Percentiles rank a stretch among this genome's conserved stretches.
Evolutionary conservation across 1,140 invertebrate species (phyloP).

Genomic region (Propsilocerus akamusi): DNA sequence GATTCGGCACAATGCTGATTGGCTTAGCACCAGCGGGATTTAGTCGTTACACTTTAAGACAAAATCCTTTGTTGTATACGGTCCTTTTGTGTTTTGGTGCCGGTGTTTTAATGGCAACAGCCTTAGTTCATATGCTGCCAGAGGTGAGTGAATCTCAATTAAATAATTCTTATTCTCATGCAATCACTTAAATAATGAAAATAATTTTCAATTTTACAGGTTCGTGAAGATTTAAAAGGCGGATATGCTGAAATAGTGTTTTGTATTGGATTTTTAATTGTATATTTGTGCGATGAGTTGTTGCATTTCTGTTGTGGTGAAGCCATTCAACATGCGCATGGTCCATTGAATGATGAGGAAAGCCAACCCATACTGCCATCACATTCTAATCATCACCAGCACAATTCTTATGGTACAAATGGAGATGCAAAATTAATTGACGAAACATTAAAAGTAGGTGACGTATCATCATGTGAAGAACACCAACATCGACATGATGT

Average conservation of each 20-base stretch:
- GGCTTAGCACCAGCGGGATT: slow-evolving; percentile 45
- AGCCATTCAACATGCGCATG: slow-evolving; percentile 16
- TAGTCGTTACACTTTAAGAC: slow-evolving; percentile 28
- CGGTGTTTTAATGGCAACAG: slow-evolving; percentile 67
- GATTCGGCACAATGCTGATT: slow-evolving; percentile 41
- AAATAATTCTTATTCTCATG: background rate
- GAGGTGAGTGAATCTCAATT: slow-evolving; percentile 33
- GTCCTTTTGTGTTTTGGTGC: slow-evolving; percentile 62
- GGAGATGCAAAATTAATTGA: background rate
- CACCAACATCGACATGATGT: background rate
- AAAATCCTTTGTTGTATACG: slow-evolving; percentile 37
- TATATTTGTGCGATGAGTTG: slow-evolving; percentile 61
- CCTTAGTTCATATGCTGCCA: slow-evolving; percentile 64
- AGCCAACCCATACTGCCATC: background rate
- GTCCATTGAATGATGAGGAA: background rate
- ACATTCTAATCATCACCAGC: slow-evolving; percentile 3
- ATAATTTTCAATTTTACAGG: slow-evolving; percentile 10
- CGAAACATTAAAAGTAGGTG: background rate
- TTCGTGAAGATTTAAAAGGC: slow-evolving; percentile 27
- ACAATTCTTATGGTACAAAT: slow-evolving; percentile 6
- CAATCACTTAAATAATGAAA: background rate
- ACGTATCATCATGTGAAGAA: background rate
- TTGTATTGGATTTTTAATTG: slow-evolving; percentile 57
- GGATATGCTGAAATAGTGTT: slow-evolving; percentile 45
- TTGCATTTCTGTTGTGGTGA: slow-evolving; percentile 40